Evolutionary conservation across 2,113 vertebrate genomes (phyloP).

Genomic region (Carettochelys insculpta): DNA sequence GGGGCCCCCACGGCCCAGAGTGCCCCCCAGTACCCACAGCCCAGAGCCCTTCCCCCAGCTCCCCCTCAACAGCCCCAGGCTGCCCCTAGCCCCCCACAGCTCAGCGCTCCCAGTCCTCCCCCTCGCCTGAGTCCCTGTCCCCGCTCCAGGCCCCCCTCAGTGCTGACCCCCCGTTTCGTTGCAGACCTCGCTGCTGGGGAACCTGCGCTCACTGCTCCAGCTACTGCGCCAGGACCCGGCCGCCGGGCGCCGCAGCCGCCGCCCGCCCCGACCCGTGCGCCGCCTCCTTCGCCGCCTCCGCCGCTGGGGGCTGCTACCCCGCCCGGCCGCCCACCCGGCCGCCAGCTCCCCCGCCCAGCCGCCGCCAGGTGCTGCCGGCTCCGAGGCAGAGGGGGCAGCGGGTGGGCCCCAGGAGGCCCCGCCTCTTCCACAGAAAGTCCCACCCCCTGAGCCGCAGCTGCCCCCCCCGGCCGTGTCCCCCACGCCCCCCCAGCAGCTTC

Average conservation of each 20-base stretch:
- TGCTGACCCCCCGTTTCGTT: background rate
- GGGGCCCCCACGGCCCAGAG: no score
- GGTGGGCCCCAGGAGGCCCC: slow-evolving; percentile 68
- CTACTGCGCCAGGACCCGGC: slow-evolving; percentile 85
- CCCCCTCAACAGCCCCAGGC: no score
- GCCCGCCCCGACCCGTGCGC: slow-evolving; percentile 81
- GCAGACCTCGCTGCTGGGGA: slow-evolving; percentile 85
- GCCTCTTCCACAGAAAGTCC: slow-evolving; percentile 78
- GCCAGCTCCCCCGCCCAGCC: slow-evolving; percentile 23
- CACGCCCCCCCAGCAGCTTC: slow-evolving; percentile 67
- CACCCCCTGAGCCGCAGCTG: slow-evolving; percentile 39
- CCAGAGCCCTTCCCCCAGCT: no score
- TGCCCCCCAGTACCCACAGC: no score
- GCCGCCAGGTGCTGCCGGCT: slow-evolving; percentile 58
- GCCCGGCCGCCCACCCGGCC: slow-evolving; percentile 66
- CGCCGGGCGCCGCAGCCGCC: slow-evolving; percentile 69
- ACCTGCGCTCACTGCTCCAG: slow-evolving; percentile 86
- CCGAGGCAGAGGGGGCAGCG: slow-evolving; percentile 69
- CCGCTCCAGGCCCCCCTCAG: no score
- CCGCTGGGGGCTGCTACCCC: slow-evolving; percentile 86
- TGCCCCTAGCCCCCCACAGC: no score
- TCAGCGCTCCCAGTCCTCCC: no score
- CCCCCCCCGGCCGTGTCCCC: slow-evolving; percentile 40
- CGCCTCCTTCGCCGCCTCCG: slow-evolving; percentile 84
- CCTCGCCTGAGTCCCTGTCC: background rate